Conservation (phyloP, 92 coral and sea anemone genomes). For the Phenganax stokvisi region DNA sequence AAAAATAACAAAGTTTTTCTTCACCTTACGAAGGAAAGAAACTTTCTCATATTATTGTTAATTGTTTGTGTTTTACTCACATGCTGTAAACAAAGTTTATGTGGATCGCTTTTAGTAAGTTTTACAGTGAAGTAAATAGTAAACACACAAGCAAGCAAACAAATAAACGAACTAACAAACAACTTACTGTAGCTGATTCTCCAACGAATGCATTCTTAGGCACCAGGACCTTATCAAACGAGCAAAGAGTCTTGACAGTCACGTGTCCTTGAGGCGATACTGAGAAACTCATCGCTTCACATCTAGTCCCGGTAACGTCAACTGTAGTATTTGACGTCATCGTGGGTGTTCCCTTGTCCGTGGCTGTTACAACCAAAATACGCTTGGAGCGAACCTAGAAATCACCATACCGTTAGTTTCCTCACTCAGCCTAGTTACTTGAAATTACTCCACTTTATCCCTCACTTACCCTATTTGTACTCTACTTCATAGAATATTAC, state of each 20-base stretch:
- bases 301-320: conserved; percentile 47
- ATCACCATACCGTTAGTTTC: neutral
- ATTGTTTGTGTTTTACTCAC: too few relatives aligned
- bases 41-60: neutral
- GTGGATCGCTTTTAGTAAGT: too few relatives aligned
- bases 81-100: too few relatives aligned
- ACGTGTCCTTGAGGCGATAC: conserved; percentile 62
- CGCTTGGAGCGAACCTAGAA: conserved; percentile 49
- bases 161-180: neutral
- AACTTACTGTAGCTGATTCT: conserved; percentile 32
- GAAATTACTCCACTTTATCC: neutral
- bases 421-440: neutral
- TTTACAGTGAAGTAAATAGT: too few relatives aligned
- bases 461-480: neutral
- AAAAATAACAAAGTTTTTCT: neutral
- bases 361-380: conserved; percentile 58
- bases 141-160: too few relatives aligned
- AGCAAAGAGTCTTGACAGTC: conserved; percentile 65
- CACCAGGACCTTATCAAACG: conserved; percentile 43
- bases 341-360: conserved; percentile 69
- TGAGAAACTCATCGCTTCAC: conserved; percentile 82
- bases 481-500: neutral
- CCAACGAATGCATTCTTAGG: conserved; percentile 36
- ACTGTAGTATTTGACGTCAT: conserved; percentile 59
- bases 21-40: neutral